These are phyloP conservation scores for Vanessa cardui DNA, from an alignment of 2,888 invertebrate genomes.

Conservation along the genomic window DNA sequence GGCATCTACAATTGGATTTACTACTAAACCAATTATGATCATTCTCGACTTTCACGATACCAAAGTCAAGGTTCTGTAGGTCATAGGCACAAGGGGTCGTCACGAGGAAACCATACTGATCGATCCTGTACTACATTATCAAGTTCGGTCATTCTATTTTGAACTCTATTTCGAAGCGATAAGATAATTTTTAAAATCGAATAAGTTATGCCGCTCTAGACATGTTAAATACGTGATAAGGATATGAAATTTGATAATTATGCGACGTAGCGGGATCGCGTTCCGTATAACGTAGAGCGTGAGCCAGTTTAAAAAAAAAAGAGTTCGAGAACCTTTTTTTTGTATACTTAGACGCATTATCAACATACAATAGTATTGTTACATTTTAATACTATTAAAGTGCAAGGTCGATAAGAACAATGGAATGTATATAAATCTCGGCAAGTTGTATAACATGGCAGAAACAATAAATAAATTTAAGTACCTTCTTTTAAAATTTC, in stretches of 20 bases:
- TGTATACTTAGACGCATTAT: neutral
- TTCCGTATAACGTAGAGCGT: slow-evolving; percentile 35
- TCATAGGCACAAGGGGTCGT: slow-evolving; percentile 70
- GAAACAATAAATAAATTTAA: no score
- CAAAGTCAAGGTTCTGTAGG: slow-evolving; percentile 71
- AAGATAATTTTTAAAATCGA: slow-evolving; percentile 37
- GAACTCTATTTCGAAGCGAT: slow-evolving; percentile 44
- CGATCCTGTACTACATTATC: slow-evolving; percentile 50
- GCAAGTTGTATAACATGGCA: no score
- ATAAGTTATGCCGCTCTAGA: slow-evolving; percentile 29
- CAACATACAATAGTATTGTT: no score
- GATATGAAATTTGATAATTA: slow-evolving; percentile 51
- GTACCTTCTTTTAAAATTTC: no score
- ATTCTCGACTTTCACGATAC: slow-evolving; percentile 66
- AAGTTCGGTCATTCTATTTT: slow-evolving; percentile 39
- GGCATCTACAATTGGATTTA: neutral
- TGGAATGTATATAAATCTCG: no score
- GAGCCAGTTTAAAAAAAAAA: slow-evolving; percentile 27
- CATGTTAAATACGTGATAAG: slow-evolving; percentile 61
- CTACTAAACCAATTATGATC: slow-evolving; percentile 29
- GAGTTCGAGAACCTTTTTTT: neutral
- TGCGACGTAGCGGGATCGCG: slow-evolving; percentile 49
- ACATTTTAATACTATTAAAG: no score
- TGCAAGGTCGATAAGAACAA: no score
- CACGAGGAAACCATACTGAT: slow-evolving; percentile 67